Evolutionary conservation across 2,113 vertebrate genomes (phyloP).

Genomic region (Reinhardtius hippoglossoides): DNA sequence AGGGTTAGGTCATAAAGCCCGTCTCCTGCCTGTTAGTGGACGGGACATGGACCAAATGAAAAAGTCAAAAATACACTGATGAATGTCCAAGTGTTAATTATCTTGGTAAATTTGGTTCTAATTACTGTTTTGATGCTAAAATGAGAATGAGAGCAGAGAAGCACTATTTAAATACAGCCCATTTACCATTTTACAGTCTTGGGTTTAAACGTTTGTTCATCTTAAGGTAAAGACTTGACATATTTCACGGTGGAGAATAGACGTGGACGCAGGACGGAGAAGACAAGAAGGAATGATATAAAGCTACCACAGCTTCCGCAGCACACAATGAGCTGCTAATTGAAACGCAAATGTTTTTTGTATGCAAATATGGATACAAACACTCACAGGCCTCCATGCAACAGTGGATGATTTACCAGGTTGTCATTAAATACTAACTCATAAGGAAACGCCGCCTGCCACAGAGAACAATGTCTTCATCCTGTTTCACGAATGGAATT

Average conservation of each 20-base stretch:
- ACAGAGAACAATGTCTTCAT: neutral
- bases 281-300: slow-evolving; percentile 20
- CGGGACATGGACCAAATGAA: neutral
- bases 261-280: neutral
- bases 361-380: slow-evolving; percentile 3
- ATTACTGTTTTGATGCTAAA: too few relatives aligned
- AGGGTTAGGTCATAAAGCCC: too few relatives aligned
- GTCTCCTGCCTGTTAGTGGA: neutral
- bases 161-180: too few relatives aligned
- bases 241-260: slow-evolving; percentile 15
- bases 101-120: too few relatives aligned
- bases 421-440: slow-evolving; percentile 38
- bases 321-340: slow-evolving; percentile 62
- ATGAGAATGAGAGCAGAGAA: too few relatives aligned
- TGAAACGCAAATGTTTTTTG: slow-evolving; percentile 41
- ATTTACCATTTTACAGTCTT: too few relatives aligned
- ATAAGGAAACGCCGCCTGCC: neutral
- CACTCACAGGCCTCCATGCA: slow-evolving; percentile 5
- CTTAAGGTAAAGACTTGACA: neutral
- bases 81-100: too few relatives aligned
- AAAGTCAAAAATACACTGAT: too few relatives aligned
- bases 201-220: too few relatives aligned
- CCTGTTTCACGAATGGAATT: neutral
- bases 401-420: slow-evolving; percentile 26
- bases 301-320: slow-evolving; percentile 49